Conservation (phyloP, 2,888 invertebrate genomes). For the Pammene fasciana region DNA sequence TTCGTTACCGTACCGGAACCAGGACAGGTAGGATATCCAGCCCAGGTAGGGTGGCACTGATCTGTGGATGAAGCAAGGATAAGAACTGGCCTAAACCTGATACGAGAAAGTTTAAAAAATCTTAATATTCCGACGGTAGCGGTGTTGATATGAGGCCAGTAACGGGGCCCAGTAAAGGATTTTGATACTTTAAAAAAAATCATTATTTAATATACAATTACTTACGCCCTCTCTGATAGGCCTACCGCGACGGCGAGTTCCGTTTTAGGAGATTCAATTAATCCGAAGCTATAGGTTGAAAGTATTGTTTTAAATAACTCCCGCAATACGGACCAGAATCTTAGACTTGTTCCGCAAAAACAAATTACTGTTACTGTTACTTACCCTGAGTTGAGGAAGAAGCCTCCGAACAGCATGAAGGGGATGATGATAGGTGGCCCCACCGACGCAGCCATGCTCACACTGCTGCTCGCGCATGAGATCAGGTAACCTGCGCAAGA, state of each 20-base stretch:
- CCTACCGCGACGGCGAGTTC: no score
- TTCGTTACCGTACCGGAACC: constrained; percentile 97
- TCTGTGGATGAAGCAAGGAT: constrained; percentile 64
- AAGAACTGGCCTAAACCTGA: background rate
- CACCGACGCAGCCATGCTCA: constrained; percentile 94
- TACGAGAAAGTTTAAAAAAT: background rate
- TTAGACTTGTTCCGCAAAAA: no score
- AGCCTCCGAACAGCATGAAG: constrained; percentile 97
- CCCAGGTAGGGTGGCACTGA: constrained; percentile 92
- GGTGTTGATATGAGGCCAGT: no score
- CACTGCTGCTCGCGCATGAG: constrained; percentile 92
- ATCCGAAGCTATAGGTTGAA: no score
- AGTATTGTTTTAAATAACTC: background rate
- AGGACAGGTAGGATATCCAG: constrained; percentile 94
- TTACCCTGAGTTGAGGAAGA: constrained; percentile 95
- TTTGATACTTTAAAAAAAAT: no score
- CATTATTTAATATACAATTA: no score
- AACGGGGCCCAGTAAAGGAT: no score
- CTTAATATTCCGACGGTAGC: background rate
- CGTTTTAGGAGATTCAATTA: no score
- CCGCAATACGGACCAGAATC: background rate
- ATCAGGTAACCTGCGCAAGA: constrained; percentile 90
- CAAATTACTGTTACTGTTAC: constrained; percentile 53
- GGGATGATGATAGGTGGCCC: constrained; percentile 97
- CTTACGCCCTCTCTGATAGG: no score